These are phyloP conservation scores for Chondrosia reniformis DNA, from an alignment of 37 sponge, comb jelly and placozoan genomes.

Conservation along the genomic window DNA sequence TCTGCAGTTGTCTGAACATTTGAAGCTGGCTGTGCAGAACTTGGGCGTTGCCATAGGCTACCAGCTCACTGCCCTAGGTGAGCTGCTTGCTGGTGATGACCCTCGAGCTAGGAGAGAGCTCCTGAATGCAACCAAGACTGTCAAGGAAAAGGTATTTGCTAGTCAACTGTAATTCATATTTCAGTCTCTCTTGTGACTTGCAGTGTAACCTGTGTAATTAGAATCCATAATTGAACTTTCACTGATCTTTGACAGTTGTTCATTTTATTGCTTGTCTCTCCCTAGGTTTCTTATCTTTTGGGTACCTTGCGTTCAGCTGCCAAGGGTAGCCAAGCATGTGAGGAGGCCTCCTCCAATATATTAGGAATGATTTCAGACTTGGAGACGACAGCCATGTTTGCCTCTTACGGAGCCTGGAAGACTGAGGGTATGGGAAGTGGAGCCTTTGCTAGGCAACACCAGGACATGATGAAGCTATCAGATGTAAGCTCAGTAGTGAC, in stretches of 20 bases:
- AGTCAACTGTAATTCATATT: no score
- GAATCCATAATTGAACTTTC: no score
- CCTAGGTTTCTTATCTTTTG: conserved; percentile 33
- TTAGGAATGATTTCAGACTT: conserved; percentile 48
- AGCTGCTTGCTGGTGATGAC: conserved; percentile 32
- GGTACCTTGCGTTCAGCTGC: conserved; percentile 22
- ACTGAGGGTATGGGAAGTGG: conserved; percentile 2
- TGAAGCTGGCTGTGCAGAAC: conserved; percentile 32
- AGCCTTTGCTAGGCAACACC: conserved; percentile 13
- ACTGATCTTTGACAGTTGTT: no score
- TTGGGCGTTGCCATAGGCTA: conserved; percentile 37
- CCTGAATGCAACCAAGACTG: conserved; percentile 33
- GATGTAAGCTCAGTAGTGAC: conserved; percentile 7
- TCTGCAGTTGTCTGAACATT: conserved; percentile 3
- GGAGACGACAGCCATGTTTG: conserved; percentile 62
- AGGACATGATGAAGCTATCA: not conserved
- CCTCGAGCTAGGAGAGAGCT: conserved; percentile 29
- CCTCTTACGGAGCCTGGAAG: conserved; percentile 45
- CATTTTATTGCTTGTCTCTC: not conserved
- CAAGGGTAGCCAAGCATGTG: conserved; percentile 57
- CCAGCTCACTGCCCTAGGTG: conserved; percentile 29
- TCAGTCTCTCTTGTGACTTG: no score
- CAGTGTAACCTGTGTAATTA: no score
- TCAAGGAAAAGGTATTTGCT: conserved; percentile 36
- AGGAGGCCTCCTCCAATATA: conserved; percentile 35